Evolutionary conservation across 2,888 invertebrate genomes (phyloP), one percentile per base, ranked within the genome.

Genomic region (Stenodera caucasica): DNA sequence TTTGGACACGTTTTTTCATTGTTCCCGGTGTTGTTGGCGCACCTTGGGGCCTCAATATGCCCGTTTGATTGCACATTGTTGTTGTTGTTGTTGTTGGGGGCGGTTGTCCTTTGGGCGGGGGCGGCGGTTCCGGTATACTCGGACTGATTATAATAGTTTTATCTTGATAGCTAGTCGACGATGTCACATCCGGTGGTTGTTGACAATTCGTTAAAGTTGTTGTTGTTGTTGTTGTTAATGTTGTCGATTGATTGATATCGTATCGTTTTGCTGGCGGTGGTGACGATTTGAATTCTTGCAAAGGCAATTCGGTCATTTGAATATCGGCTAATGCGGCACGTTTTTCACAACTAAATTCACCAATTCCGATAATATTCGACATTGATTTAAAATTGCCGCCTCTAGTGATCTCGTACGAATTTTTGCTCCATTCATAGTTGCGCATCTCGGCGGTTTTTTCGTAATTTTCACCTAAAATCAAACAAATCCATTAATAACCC

Each of bases 1-100:
- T 94, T 83, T 94, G 94, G 74, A 94, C 94, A 80, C 94, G 87
- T 81, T 94, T 94, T 82, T 94, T 94, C 84, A 89, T 88, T 66
- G 90, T 88, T 59, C 90, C 88, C 8, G 90, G 90, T 0, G 90
- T 89, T 49, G 86, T 87, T 5, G 89, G 88, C 12, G 82, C 80
- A 50, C 83, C 81, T 58, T 84, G 82, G 68, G 88, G 84, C 63
- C 89, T 78, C 40, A 89, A 78, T 53, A 89, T 89, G 2, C 89
- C 88, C 2, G 83, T 81, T 67, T 84, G 83, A 70, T 82, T 73
- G 65, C 80, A 67, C 55, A 53, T 33, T 15, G 56, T 21, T 12
- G 49, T 67, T 5, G 61, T 52, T 67, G 80, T 66, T 5, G 61
- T 52, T 67, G 80, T 66, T 66, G 73, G 84, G 67, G 73, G 84